Conservation (phyloP, 2,888 invertebrate species). For the Athetis lepigone region DNA sequence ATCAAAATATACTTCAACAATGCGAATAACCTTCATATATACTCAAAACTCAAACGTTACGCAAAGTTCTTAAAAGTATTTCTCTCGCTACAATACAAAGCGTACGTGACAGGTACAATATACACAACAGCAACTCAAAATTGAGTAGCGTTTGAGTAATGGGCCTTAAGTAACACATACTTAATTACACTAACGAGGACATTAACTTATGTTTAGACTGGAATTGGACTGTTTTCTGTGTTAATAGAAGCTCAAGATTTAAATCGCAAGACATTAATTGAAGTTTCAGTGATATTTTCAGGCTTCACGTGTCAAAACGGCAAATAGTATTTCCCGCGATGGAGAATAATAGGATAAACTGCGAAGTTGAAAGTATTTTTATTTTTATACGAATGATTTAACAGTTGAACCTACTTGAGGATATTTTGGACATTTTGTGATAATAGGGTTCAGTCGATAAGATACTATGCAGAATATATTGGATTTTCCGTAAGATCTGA, state of each 20-base stretch:
- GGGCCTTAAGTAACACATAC: slow-evolving; percentile 26
- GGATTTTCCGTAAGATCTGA: slow-evolving; percentile 18
- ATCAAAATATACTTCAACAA: slow-evolving; percentile 59
- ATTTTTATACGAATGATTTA: not conserved
- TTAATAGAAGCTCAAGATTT: slow-evolving; percentile 8
- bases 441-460: slow-evolving; percentile 3
- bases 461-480: slow-evolving; percentile 16
- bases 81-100: not conserved
- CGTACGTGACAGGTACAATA: not conserved
- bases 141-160: slow-evolving; percentile 32
- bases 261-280: not conserved
- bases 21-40: slow-evolving; percentile 6
- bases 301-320: too few species aligned
- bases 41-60: slow-evolving; percentile 33
- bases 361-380: not conserved
- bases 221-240: slow-evolving; percentile 3
- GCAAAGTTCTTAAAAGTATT: not conserved
- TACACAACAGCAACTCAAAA: not conserved
- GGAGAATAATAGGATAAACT: not conserved
- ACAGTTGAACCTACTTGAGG: not conserved
- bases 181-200: slow-evolving; percentile 35
- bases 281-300: not conserved
- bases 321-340: too few species aligned
- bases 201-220: slow-evolving; percentile 20
- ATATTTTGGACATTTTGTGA: not conserved